A percentile compares a stretch with the other conserved stretches of the same genome.
phyloP scores from a whole-genome alignment of 1,140 invertebrate genomes.

The Contarinia nasturtii region DNA sequence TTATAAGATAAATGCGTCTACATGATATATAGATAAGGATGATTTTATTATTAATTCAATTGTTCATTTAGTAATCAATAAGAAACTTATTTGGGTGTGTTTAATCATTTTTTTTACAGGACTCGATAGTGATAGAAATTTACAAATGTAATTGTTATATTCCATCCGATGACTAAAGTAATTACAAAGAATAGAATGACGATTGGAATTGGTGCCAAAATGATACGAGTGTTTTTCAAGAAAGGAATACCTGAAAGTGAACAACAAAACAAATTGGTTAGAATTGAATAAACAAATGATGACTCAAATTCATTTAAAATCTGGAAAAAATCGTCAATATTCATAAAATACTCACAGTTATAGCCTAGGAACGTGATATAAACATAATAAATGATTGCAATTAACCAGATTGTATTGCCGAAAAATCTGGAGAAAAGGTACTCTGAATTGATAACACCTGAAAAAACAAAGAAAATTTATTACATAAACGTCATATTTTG shows the following conservation, averaged over 20 bases:
- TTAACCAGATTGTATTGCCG: constrained; percentile 88
- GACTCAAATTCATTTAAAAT: neutral
- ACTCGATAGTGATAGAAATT: constrained; percentile 63
- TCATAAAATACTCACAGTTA: constrained; percentile 62
- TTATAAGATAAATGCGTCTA: too few relatives aligned
- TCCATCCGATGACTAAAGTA: constrained; percentile 47
- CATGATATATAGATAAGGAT: too few relatives aligned
- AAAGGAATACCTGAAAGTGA: constrained; percentile 66
- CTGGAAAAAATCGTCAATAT: too few relatives aligned
- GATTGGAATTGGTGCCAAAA: constrained; percentile 71
- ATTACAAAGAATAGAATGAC: constrained; percentile 63
- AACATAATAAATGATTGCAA: constrained; percentile 80
- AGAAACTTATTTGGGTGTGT: too few relatives aligned
- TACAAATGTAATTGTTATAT: constrained; percentile 54
- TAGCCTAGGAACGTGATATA: constrained; percentile 98
- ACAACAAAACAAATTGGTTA: constrained; percentile 6
- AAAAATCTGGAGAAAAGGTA: constrained; percentile 62
- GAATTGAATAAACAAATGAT: neutral
- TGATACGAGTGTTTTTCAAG: constrained; percentile 68
- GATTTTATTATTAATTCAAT: too few relatives aligned
- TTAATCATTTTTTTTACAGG: neutral
- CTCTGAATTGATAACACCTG: constrained; percentile 56
- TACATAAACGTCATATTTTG: neutral
- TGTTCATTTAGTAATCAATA: too few relatives aligned
- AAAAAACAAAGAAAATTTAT: constrained; percentile 11